These are phyloP conservation scores for Xiphorhynchus erythropygius DNA, from an alignment of 2,797 vertebrate genomes.

Conservation along the genomic window DNA sequence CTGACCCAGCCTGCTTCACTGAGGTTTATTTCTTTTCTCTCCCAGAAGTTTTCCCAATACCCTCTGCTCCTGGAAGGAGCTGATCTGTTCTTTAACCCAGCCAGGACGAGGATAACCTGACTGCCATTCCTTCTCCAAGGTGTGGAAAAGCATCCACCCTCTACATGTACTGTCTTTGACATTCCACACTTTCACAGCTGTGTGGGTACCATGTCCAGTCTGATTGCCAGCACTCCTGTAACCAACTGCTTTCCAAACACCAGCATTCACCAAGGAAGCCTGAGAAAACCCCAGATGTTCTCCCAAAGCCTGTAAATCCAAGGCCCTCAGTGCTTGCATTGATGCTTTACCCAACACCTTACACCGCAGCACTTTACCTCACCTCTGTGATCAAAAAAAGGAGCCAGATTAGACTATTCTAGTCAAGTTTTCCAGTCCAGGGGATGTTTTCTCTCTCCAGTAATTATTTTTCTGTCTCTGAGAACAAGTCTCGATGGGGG, in stretches of 20 bases:
- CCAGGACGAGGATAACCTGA: neutral
- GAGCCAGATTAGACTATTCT: neutral
- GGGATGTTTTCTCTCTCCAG: neutral
- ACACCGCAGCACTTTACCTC: neutral
- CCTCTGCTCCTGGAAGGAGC: neutral
- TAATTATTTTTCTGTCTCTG: neutral
- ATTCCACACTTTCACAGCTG: neutral
- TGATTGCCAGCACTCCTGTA: neutral
- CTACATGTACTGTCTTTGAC: neutral
- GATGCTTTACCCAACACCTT: neutral
- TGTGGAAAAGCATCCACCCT: neutral
- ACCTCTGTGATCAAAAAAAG: neutral
- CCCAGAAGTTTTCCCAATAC: neutral
- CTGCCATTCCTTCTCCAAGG: neutral
- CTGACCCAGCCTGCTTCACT: neutral
- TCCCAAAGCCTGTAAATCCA: neutral
- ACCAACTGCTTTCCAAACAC: neutral
- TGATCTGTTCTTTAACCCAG: neutral
- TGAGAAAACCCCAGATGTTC: neutral
- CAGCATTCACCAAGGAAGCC: neutral
- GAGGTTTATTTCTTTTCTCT: slow-evolving; percentile 13
- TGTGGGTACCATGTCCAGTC: neutral
- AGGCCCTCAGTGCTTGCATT: neutral
- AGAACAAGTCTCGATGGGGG: rapidly evolving
- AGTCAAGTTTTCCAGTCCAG: neutral